These are phyloP conservation scores for Saturnia pavonia DNA, from an alignment of 2,888 invertebrate genomes.

Conservation along the genomic window DNA sequence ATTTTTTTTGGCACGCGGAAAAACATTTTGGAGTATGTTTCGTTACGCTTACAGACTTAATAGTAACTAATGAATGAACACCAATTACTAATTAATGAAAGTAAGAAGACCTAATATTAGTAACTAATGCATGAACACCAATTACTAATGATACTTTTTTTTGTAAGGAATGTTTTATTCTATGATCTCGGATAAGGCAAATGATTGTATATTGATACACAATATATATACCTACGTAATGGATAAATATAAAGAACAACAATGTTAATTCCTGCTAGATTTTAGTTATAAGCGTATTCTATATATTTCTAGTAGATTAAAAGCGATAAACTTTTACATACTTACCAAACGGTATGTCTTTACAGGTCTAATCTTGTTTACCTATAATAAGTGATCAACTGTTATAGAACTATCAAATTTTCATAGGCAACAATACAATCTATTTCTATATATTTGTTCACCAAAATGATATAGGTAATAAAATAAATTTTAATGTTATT, in stretches of 20 bases:
- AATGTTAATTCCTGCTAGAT: slow-evolving; percentile 36
- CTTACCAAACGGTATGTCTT: slow-evolving; percentile 29
- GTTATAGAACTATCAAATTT: slow-evolving; percentile 22
- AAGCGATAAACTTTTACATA: slow-evolving; percentile 30
- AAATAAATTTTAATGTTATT: slow-evolving; percentile 11
- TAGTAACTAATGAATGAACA: no score
- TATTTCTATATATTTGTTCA: slow-evolving; percentile 9
- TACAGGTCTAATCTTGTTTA: slow-evolving; percentile 67
- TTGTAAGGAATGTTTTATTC: no score
- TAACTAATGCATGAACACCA: background rate
- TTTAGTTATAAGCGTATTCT: background rate
- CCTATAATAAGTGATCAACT: slow-evolving; percentile 55
- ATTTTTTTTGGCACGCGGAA: no score
- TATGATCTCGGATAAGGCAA: no score
- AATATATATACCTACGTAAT: background rate
- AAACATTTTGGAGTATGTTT: no score
- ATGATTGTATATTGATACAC: background rate
- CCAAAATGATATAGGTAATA: background rate
- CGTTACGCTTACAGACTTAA: no score
- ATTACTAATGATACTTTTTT: background rate
- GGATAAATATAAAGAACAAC: background rate
- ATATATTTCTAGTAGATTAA: background rate
- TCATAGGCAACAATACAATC: background rate
- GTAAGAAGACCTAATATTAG: no score
- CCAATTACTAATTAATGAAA: no score